Evolutionary conservation across 1,140 invertebrate species (phyloP).

Genomic region (Argopecten irradians): DNA sequence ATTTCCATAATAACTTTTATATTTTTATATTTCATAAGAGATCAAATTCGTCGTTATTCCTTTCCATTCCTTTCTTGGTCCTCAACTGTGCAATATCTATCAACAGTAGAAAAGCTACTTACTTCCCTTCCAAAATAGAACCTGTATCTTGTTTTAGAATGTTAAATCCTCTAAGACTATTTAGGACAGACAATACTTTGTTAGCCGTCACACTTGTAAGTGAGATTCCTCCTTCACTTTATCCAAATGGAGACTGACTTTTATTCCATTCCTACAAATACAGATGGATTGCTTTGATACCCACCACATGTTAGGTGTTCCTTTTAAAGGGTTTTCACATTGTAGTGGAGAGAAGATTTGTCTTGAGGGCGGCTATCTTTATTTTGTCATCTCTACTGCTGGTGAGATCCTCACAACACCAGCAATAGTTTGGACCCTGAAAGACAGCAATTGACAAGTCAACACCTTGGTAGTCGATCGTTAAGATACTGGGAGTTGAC

Average conservation of each 20-base stretch:
- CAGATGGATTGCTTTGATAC: background rate
- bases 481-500: background rate
- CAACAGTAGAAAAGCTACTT: no score
- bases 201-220: no score
- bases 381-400: background rate
- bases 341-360: background rate
- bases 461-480: background rate
- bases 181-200: no score
- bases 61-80: no score
- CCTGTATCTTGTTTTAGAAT: no score
- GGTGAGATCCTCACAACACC: background rate
- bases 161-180: no score
- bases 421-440: background rate
- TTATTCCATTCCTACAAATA: background rate
- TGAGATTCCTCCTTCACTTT: background rate
- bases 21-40: no score
- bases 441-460: background rate
- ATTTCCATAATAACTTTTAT: no score
- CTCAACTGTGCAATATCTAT: no score
- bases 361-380: background rate
- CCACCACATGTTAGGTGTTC: background rate
- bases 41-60: no score
- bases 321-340: background rate
- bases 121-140: no score
- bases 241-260: background rate